Conservation (phyloP, 2,888 invertebrate genomes). For the Phymatocera aterrima region DNA sequence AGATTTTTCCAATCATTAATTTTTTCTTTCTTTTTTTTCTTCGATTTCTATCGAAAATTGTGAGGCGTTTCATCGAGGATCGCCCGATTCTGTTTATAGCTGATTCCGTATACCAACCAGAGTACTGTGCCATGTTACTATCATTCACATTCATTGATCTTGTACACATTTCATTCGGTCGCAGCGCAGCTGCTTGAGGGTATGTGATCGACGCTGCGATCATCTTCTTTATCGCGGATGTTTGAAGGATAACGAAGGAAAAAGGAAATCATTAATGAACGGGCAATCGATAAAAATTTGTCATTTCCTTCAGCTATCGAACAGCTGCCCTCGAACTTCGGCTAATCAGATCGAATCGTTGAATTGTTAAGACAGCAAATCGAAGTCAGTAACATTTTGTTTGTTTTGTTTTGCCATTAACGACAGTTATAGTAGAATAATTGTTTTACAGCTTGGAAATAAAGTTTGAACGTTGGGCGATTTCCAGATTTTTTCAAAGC, state of each 20-base stretch:
- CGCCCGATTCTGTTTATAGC: neutral
- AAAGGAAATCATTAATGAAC: no score
- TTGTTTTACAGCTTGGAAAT: neutral
- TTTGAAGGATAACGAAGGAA: neutral
- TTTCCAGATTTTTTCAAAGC: constrained; percentile 3
- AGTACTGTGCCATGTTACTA: neutral
- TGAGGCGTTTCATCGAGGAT: constrained; percentile 8
- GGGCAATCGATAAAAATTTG: neutral
- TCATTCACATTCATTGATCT: neutral
- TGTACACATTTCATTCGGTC: neutral
- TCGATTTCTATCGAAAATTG: neutral
- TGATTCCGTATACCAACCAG: neutral
- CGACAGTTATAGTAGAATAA: neutral
- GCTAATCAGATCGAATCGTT: neutral
- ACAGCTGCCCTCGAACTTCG: neutral
- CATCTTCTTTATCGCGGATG: neutral
- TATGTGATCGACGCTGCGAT: neutral
- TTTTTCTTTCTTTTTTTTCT: neutral
- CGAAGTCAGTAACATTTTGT: neutral
- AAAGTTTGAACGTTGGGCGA: neutral
- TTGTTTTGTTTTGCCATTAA: neutral
- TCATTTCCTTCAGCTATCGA: neutral
- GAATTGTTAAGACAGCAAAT: neutral
- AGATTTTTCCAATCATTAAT: neutral
- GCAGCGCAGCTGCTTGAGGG: neutral